Evolutionary conservation across 2,113 vertebrate species (phyloP), one percentile per base, ranked within the genome.

Genomic region (Ramphastos sulfuratus): DNA sequence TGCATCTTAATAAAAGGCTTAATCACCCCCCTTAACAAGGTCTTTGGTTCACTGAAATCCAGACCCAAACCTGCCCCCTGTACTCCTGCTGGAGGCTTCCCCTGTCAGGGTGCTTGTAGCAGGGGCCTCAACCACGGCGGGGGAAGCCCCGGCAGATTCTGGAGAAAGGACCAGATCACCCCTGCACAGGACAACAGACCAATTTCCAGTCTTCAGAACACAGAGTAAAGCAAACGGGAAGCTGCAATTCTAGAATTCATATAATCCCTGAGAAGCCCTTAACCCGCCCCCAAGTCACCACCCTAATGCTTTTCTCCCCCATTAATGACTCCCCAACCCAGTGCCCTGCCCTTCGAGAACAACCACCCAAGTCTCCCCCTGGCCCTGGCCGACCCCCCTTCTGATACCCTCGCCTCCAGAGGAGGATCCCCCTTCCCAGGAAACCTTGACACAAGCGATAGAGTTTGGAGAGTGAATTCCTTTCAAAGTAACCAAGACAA

Each of bases 181-280:
- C 84, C 69, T 8, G 0, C 79, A 81, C 88, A 92, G 92, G 87
- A 97, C 95, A 92, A 87, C 8, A 4, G 89, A 96, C 64, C 79
- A 90, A 96, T 54, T 92, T 93, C 94, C 89, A 95, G 92, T 87
- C 84, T 89, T 95, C 92, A 66, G 89, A 96, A 93, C 84, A 94
- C 71, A 94, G 94, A 95, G 95, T 91, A 93, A 81, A 97, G 90
- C 96, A 94, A 91, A 97, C 25, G 93, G 98, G 97, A 97, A 94
- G 97, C 96, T 97, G 96, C 97, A 93, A 96, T 97, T 96, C 97
- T 96, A 86, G 86, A 97, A 97, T 98, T 97, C 96, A 96, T 96
- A 96, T 98, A 97, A 97, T 98, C 97, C 98, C 97, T 98, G 97
- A 98, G 96, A 97, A 96, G 93, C 95, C 96, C 96, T 96, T 97